Evolutionary conservation across 2,113 vertebrate species (phyloP).

Genomic region (Coreoperca whiteheadi): DNA sequence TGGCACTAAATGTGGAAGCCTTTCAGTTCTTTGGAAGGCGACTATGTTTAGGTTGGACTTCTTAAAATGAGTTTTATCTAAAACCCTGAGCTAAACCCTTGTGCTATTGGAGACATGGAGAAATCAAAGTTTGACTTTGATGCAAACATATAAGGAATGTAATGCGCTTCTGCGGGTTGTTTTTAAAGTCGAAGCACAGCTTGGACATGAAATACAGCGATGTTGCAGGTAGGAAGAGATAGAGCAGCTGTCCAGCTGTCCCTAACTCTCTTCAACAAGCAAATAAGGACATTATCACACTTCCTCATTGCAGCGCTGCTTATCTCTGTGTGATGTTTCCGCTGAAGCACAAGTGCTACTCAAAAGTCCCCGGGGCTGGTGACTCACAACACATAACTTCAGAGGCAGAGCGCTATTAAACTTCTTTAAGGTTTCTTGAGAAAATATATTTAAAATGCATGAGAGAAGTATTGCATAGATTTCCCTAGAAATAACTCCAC

Average conservation of each 20-base stretch:
- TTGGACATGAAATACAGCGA: not conserved
- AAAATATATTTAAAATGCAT: conserved; percentile 30
- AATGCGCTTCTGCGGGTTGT: conserved; percentile 16
- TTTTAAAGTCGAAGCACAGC: conserved; percentile 5
- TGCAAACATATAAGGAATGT: conserved; percentile 36
- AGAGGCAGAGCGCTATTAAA: conserved; percentile 2
- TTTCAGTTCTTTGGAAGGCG: not conserved
- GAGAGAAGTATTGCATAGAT: conserved; percentile 68
- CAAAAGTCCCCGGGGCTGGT: not conserved
- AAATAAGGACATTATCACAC: conserved; percentile 25
- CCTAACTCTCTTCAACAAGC: not conserved
- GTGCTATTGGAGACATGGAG: not conserved
- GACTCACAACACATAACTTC: conserved; percentile 6
- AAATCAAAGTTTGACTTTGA: not conserved
- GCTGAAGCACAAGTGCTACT: conserved; percentile 15
- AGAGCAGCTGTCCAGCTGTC: not conserved
- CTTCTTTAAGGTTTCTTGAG: not conserved
- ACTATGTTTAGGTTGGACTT: not conserved
- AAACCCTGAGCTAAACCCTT: conserved; percentile 58
- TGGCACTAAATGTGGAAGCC: conserved; percentile 5
- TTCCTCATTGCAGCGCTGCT: conserved; percentile 31
- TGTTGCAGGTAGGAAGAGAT: not conserved
- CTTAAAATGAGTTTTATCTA: conserved; percentile 10
- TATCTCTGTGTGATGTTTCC: conserved; percentile 11
- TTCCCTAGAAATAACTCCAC: conserved; percentile 30